Evolutionary conservation across 1,140 invertebrate species (phyloP), one percentile per base, ranked within the genome.

Genomic region (Phocides pigmalion): DNA sequence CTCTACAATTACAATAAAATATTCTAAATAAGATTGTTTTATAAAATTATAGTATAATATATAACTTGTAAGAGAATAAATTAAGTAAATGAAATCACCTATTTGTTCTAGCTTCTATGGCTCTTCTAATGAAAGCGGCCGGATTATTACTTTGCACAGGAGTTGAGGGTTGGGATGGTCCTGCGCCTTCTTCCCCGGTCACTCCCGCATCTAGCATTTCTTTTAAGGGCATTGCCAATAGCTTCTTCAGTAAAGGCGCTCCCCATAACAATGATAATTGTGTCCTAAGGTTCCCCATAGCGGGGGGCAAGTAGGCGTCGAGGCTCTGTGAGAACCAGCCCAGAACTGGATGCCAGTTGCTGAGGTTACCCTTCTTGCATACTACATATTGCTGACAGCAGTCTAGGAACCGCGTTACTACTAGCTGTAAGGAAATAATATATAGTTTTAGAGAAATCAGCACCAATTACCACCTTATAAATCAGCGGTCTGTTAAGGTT

Each of bases 311-410:
- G n/a, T 95, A 95, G 4, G 93, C 91, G 83, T 98, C 97, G 42
- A 97, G 94, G 6, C 94, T 94, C 72, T 98, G 97, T 6, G 96
- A 95, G 91, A 98, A 98, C 98, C 98, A 99, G n/a, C 98, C 98
- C 4, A 99, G 92, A 20, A 99, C 95, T 12, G 98, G 98, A 93
- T 99, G 98, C 98, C 98, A 99, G 84, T 99, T 97, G 35, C 97
- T 98, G 22, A 98, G 93, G 82, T 97, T 97, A 14, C 96, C 97
- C 78, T 97, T 95, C 87, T 98, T 98, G 53, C 94, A 95, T 3
- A 95, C 94, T 5, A 98, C 97, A 80, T 97, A 98, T 72, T 96
- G 94, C 72, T 97, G 95, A 84, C 97, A 98, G 49, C 94, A 95
- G 84, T 97, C 95, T 28, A 98, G 84, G 65, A 98, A 94, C 56